Base-by-base conservation (phyloP, 2,113 vertebrate species). In the Canis aureus region DNA sequence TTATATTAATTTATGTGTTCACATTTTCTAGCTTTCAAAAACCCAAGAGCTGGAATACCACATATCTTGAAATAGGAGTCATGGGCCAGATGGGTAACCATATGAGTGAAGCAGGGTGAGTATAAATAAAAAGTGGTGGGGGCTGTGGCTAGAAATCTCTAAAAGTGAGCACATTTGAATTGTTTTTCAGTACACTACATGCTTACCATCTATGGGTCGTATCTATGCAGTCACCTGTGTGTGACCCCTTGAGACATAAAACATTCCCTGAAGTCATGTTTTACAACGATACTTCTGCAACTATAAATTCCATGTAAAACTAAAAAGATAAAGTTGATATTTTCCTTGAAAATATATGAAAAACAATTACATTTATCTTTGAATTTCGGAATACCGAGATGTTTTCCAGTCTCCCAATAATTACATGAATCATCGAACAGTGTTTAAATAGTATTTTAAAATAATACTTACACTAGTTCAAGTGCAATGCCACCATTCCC, bases 401-500 rank as follows among this genome's bases (percentile, higher is more conserved):
- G 20, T 19, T 84, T 95, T 95, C 79, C 43, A 15, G 8, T 80
- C 15, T 76, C 6, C 8, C 49, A 93, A 95, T 32, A 97, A 92
- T 22, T 32, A 93, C 19, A 74, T 0, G 6, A 80, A 13, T 89
- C 59, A 51, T 20, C 91, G 27, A 76, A 3, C 11, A 69, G 74
- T 35, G 81, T 20, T 74, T 60, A 89, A 89, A 35, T 38, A 69
- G 38, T 23, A 71, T 66, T 88, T 35, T 29, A 95, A 89, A 95
- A 87, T 0, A 3, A 97, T 96, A 99, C 99, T 99, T 98, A 99
- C 99, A 99, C 99, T 89, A 99, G 98, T 98, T 99, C 99, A 85
- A 99, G 98, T 0, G 99, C 99, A 92, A 99, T 99, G 55, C 99
- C 99, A 96, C 99, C 99, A 55, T 99, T 99, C 86, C 99, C 99